phyloP scores from a whole-genome alignment of 2,797 vertebrate genomes.

The Spheniscus humboldti region DNA sequence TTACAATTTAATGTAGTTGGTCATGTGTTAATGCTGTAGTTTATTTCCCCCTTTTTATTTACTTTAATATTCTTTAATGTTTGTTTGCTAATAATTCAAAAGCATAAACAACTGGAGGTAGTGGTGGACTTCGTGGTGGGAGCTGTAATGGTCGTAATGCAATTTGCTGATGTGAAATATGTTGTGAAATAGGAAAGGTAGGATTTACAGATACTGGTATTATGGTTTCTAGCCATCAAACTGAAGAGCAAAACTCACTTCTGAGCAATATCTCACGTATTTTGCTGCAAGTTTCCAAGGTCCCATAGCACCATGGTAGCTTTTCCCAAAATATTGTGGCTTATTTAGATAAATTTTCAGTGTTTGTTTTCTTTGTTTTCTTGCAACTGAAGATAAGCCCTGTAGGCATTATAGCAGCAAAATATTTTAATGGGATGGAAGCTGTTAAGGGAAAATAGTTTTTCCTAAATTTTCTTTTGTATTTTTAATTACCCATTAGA shows the following conservation, averaged over 20 bases:
- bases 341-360: slow-evolving; percentile 8
- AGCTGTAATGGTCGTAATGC: not conserved
- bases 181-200: not conserved
- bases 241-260: not conserved
- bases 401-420: not conserved
- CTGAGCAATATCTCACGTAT: not conserved
- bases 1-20: not conserved
- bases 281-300: slow-evolving; percentile 23
- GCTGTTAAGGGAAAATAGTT: not conserved
- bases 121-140: not conserved
- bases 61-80: not conserved
- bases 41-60: not conserved
- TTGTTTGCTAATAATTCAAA: not conserved
- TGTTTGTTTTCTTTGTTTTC: slow-evolving; percentile 45
- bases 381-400: slow-evolving; percentile 24
- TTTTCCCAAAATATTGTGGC: slow-evolving; percentile 32
- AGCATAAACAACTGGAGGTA: not conserved
- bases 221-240: not conserved
- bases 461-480: not conserved
- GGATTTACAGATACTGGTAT: not conserved
- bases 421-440: slow-evolving; percentile 18
- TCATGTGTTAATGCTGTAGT: not conserved
- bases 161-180: not conserved
- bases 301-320: not conserved
- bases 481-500: slow-evolving; percentile 29